phyloP scores from a whole-genome alignment of 53 echinoderm and acorn worm species.

The Hippasteria phrygiana region DNA sequence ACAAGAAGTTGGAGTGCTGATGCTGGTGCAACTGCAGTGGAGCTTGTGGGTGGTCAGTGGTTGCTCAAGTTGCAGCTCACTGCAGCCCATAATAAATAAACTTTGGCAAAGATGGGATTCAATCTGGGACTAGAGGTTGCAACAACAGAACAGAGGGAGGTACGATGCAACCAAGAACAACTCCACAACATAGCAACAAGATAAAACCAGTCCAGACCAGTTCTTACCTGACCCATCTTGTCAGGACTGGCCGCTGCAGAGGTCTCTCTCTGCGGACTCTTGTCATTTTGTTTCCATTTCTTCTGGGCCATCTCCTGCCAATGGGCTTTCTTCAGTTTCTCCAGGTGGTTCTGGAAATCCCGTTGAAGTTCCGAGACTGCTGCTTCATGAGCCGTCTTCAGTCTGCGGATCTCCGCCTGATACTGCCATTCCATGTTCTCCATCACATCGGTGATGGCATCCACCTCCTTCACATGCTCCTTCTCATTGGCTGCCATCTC shows the following conservation, averaged over 20 bases:
- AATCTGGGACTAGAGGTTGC: slow-evolving; percentile 33
- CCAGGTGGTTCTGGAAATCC: slow-evolving; percentile 42
- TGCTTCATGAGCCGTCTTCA: slow-evolving; percentile 38
- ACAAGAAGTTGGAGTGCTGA: not conserved
- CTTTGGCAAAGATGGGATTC: not conserved
- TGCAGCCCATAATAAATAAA: slow-evolving; percentile 34
- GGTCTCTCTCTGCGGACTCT: not conserved
- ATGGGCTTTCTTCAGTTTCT: slow-evolving; percentile 37
- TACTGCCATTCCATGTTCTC: slow-evolving; percentile 79
- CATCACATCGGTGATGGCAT: slow-evolving; percentile 70
- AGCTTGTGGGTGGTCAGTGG: not conserved
- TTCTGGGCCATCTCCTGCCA: slow-evolving; percentile 11
- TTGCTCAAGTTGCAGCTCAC: not conserved
- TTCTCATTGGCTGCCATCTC: slow-evolving; percentile 24
- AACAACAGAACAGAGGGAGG: slow-evolving; percentile 21
- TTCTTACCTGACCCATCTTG: slow-evolving; percentile 61
- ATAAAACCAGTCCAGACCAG: slow-evolving; percentile 41
- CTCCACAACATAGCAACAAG: slow-evolving; percentile 33
- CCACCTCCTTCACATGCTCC: slow-evolving; percentile 67
- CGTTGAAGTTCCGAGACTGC: slow-evolving; percentile 35
- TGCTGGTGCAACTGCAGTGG: not conserved
- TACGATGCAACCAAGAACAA: slow-evolving; percentile 20
- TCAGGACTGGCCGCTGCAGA: slow-evolving; percentile 31
- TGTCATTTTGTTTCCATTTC: not conserved
- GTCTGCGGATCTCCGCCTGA: slow-evolving; percentile 66